These are phyloP conservation scores for Dugesia japonica DNA, from an alignment of 2,888 invertebrate species.

Conservation along the genomic window DNA sequence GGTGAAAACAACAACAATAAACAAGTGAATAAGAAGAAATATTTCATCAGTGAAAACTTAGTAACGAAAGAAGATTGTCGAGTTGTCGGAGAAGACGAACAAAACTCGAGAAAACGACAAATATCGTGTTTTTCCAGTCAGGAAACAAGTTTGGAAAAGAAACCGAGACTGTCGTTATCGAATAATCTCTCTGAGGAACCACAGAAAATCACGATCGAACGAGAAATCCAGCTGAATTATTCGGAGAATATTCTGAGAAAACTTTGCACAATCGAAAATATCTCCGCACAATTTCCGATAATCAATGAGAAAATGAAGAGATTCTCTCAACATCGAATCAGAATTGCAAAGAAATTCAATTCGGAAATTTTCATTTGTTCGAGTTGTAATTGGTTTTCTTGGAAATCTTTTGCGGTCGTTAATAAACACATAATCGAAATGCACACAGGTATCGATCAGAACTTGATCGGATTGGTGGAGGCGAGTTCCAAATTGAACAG, in stretches of 20 bases:
- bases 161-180: too few species aligned
- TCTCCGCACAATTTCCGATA: background rate
- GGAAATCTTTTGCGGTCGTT: background rate
- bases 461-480: background rate
- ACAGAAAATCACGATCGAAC: background rate
- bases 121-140: background rate
- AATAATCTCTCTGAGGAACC: too few species aligned
- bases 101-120: background rate
- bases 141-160: too few species aligned
- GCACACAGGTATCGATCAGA: background rate
- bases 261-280: background rate
- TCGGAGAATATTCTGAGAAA: background rate
- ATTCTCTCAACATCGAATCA: background rate
- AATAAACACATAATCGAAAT: background rate
- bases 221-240: background rate
- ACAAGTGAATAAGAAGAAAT: too few species aligned
- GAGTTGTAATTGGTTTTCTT: background rate
- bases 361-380: background rate
- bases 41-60: background rate
- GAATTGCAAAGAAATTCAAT: background rate
- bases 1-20: too few species aligned
- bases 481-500: background rate
- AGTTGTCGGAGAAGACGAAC: too few species aligned
- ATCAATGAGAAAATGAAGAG: background rate
- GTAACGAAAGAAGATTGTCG: background rate